Evolutionary conservation across 2,888 invertebrate genomes (phyloP), one percentile per base, ranked within the genome.

Genomic region (Iselma pallidipennis): DNA sequence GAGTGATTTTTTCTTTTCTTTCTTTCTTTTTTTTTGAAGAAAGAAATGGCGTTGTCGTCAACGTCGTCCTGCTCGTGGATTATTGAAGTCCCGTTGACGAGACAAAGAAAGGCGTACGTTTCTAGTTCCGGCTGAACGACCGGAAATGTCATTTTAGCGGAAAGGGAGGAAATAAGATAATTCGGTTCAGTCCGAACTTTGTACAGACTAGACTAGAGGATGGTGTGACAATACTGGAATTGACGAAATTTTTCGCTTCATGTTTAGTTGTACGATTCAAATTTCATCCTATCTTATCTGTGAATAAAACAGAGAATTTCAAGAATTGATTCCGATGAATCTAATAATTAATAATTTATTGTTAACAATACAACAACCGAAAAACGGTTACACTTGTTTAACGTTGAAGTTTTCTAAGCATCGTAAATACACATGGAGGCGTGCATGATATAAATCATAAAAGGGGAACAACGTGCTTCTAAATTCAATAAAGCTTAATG

Each of bases 101-200:
- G 74, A 76, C 75, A 76, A 76, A 77, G 75, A 75, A 70, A 67
- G 71, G 64, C 69, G 69, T 67, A 66, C 73, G 72, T 71, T 75
- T 76, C 76, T 76, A 72, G 70, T 76, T 76, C 76, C 76, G 75
- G 74, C 71, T 74, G 76, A 74, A 72, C 74, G 73, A 67, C 75
- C 76, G 78, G 77, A 78, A 76, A 77, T 76, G 76, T 78, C 77
- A 76, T 77, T 78, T 76, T 70, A 70, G 71, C 69, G 72, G 74
- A 75, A 75, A 70, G 68, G 67, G 70, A 74, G 77, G 78, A 78
- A 78, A 77, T 77, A 75, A 76, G 77, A 77, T 76, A 76, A 78
- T 76, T 75, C 74, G 63, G 72, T 75, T 75, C 71, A 64, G 67
- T 66, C 66, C 68, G 69, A 74, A 73, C 70, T 71, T 71, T 70